These are phyloP conservation scores for Platycheirus rosarum DNA, from an alignment of 2,888 invertebrate genomes.

Conservation along the genomic window DNA sequence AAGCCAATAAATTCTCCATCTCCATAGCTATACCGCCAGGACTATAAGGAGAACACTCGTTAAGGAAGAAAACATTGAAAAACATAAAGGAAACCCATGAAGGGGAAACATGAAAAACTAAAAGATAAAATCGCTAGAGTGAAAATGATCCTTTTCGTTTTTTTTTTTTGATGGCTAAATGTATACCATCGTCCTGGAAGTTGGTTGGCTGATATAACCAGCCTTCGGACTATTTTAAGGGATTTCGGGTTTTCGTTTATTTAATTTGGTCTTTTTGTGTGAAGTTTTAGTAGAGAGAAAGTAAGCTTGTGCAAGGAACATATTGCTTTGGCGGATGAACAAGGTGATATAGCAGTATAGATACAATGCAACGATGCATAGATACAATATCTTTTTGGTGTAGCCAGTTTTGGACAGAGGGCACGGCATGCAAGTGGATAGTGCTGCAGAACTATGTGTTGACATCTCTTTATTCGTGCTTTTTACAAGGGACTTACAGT, in stretches of 20 bases:
- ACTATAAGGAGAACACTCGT: not conserved
- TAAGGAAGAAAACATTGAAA: not conserved
- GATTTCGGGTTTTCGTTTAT: slow-evolving; percentile 31
- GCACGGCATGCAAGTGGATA: slow-evolving; percentile 16
- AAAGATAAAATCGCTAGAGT: slow-evolving; percentile 52
- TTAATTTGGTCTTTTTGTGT: slow-evolving; percentile 35
- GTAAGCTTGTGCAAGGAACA: slow-evolving; percentile 29
- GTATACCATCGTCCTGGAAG: slow-evolving; percentile 20
- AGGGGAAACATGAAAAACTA: slow-evolving; percentile 49
- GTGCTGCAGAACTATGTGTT: slow-evolving; percentile 24
- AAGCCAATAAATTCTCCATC: slow-evolving; percentile 59
- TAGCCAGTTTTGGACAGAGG: slow-evolving; percentile 39
- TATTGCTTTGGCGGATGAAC: slow-evolving; percentile 44
- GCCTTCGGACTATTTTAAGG: slow-evolving; percentile 27
- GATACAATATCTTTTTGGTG: slow-evolving; percentile 1
- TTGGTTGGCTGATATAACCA: slow-evolving; percentile 7
- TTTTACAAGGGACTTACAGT: slow-evolving; percentile 24
- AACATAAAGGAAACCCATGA: slow-evolving; percentile 19
- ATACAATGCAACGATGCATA: not conserved
- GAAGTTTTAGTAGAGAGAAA: slow-evolving; percentile 26
- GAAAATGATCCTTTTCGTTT: slow-evolving; percentile 47
- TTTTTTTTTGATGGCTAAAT: slow-evolving; percentile 30
- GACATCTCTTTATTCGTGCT: slow-evolving; percentile 18
- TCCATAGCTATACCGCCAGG: slow-evolving; percentile 31
- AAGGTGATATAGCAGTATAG: not conserved